A percentile compares a stretch with the other conserved stretches of the same genome.
These are phyloP conservation scores for Alectoris magna DNA, from an alignment of 2,797 vertebrate genomes.

Conservation along the genomic window DNA sequence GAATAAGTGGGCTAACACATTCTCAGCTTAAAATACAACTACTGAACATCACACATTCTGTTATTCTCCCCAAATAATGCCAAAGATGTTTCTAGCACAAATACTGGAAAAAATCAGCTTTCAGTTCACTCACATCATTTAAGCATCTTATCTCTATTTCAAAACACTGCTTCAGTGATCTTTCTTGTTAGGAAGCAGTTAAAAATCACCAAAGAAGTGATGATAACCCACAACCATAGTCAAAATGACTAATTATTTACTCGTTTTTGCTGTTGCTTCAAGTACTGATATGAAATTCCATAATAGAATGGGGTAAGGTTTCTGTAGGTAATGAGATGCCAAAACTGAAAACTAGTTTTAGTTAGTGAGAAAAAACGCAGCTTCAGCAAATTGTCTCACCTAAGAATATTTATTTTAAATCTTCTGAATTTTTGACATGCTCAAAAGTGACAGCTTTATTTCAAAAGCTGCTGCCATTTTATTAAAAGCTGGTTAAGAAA, in stretches of 20 bases:
- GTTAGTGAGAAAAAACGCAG: not conserved
- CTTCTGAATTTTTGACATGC: not conserved
- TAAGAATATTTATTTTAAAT: not conserved
- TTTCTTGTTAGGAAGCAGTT: not conserved
- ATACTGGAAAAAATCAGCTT: not conserved
- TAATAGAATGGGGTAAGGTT: not conserved
- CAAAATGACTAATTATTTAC: not conserved
- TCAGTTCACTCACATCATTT: accelerated
- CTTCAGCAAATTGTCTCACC: not conserved
- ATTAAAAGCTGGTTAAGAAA: not conserved
- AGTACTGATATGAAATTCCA: not conserved
- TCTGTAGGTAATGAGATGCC: not conserved
- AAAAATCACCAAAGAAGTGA: not conserved
- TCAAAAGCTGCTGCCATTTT: not conserved
- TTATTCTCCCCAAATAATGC: not conserved
- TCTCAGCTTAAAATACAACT: not conserved
- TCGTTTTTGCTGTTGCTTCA: not conserved
- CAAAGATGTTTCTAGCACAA: not conserved
- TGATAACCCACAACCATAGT: not conserved
- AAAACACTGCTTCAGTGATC: not conserved
- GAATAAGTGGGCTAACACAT: not conserved
- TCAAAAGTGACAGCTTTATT: not conserved
- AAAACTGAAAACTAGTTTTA: not conserved
- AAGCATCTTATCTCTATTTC: not conserved
- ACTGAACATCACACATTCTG: accelerated